Evolutionary conservation across 2,797 vertebrate genomes (phyloP).

Genomic region (Sebastes dallii): DNA sequence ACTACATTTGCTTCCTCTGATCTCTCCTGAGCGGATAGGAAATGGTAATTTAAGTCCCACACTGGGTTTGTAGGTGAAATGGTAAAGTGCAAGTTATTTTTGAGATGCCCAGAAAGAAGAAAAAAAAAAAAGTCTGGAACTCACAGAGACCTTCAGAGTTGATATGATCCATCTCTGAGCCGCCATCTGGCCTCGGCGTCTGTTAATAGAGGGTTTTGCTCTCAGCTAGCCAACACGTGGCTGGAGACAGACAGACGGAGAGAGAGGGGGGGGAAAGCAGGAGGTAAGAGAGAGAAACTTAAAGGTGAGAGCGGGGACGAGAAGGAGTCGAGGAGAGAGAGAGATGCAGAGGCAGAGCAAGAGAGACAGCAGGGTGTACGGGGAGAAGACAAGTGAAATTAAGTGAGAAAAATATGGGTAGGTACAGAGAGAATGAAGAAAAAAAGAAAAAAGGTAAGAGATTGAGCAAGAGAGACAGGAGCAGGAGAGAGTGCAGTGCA

Average conservation of each 20-base stretch:
- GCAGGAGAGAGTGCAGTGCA: conserved; percentile 45
- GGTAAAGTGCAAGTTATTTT: conserved; percentile 47
- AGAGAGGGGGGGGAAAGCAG: background rate
- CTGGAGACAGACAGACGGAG: conserved; percentile 17
- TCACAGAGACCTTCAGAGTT: conserved; percentile 54
- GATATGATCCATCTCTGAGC: conserved; percentile 69
- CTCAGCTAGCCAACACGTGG: conserved; percentile 53
- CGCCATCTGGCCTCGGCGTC: conserved; percentile 70
- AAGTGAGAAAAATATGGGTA: conserved; percentile 35
- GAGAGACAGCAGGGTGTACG: background rate
- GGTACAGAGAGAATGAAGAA: conserved; percentile 14
- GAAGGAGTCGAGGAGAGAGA: background rate
- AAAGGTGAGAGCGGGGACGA: conserved; percentile 28
- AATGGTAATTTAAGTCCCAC: conserved; percentile 22
- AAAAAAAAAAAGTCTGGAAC: conserved; percentile 23
- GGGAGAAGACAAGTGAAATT: conserved; percentile 40
- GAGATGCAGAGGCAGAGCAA: conserved; percentile 9
- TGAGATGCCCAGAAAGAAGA: conserved; percentile 4
- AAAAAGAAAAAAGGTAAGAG: conserved; percentile 22
- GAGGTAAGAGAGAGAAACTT: conserved; percentile 30
- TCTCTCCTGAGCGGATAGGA: background rate
- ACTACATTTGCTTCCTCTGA: background rate
- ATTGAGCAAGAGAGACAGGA: conserved; percentile 32
- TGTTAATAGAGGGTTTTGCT: conserved; percentile 63
- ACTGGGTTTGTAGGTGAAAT: conserved; percentile 47